Evolutionary conservation across 2,113 vertebrate species (phyloP), one percentile per base, ranked within the genome.

Genomic region (Hippocampus zosterae): DNA sequence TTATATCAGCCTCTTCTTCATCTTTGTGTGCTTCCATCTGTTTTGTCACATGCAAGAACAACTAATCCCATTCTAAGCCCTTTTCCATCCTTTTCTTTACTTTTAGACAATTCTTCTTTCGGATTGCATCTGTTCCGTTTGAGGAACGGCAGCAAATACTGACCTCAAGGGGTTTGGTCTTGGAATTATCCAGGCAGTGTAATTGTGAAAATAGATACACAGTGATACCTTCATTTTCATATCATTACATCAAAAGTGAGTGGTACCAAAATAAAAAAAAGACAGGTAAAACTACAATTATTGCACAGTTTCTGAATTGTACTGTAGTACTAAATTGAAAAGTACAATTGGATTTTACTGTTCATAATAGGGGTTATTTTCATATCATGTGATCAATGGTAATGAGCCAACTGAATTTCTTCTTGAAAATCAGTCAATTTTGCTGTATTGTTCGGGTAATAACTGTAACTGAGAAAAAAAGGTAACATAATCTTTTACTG

Each of bases 61-160:
- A 71, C 84, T 86, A 89, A 89, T 89, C 87, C 81, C 69, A 77
- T 81, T 19, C 69, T 85, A 81, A 84, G 74, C 76, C 77, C 62
- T 71, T 83, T 74, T 68, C 71, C 75, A 77, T 78, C 72, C 68
- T 25, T 64, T 73, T 73, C 66, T 68, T 65, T 72, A 62, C 59
- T 69, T 70, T 85, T 69, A 71, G 41, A 74, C 10, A 18, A 56
- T 67, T 65, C 65, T 59, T 68, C 60, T 60, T 56, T 73, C 55
- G 73, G 59, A 65, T 66, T 67, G 62, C 71, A 50, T 42, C 18
- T 3, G 27, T 57, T 72, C 67, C 7, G 10, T 76, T 78, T 70
- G 16, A 9, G 40, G 73, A 75, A 69, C 37, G 25, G 57, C 68
- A 48, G 52, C 21, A 74, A 68, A 75, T 52, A 55, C 52, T 56